Percentiles rank a stretch among this genome's conserved stretches.
phyloP scores from a whole-genome alignment of 2,113 vertebrate species.

The Eulemur macaco region DNA sequence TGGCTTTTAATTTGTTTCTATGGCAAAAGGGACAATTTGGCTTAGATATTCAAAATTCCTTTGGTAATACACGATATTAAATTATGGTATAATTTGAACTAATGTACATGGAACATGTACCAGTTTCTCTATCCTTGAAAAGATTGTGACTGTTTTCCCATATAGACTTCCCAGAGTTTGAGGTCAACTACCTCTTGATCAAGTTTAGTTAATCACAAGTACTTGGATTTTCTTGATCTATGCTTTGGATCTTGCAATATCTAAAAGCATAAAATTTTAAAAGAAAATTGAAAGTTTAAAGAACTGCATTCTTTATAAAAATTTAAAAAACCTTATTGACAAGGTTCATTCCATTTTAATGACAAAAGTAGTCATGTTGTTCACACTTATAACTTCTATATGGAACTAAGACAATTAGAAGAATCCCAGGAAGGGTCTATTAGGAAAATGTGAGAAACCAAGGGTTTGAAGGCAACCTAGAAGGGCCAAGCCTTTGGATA shows the following conservation, averaged over 20 bases:
- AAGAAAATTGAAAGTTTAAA: neutral
- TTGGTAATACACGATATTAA: neutral
- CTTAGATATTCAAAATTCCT: neutral
- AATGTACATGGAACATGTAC: accelerated
- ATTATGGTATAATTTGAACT: neutral
- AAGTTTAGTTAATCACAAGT: neutral
- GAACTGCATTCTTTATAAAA: neutral
- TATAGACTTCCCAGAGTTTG: neutral
- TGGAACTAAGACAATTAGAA: neutral
- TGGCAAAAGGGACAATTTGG: neutral
- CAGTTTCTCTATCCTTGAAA: neutral
- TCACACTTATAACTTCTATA: neutral
- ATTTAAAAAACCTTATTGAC: neutral
- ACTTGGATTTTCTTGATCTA: neutral
- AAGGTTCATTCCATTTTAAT: neutral
- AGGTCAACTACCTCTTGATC: neutral
- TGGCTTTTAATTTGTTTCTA: neutral
- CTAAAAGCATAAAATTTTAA: neutral
- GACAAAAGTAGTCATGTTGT: neutral
- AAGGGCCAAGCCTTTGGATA: neutral
- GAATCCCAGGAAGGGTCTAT: neutral
- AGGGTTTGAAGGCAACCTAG: neutral
- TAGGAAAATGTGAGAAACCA: neutral
- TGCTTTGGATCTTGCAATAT: neutral
- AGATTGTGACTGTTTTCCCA: neutral